These are phyloP conservation scores for Sipha maydis DNA, from an alignment of 2,888 invertebrate genomes.

Conservation along the genomic window DNA sequence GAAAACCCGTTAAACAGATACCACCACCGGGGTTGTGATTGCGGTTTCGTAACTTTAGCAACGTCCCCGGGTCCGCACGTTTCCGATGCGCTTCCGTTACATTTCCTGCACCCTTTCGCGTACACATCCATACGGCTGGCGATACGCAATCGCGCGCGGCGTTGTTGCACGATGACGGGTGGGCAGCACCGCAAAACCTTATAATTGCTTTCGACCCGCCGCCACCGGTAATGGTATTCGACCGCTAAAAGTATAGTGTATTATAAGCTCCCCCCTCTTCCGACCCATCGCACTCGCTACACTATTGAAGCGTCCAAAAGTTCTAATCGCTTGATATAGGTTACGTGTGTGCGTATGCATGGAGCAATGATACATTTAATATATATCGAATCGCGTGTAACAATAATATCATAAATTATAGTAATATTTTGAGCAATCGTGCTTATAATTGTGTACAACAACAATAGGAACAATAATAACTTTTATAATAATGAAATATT, in stretches of 20 bases:
- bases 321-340: no score
- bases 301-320: no score
- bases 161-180: background rate
- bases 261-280: background rate
- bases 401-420: no score
- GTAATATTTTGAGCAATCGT: no score
- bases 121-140: background rate
- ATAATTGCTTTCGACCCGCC: slow-evolving; percentile 31
- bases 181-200: background rate
- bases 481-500: no score
- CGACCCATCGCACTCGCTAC: no score
- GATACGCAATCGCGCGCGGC: background rate
- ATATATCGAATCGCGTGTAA: no score
- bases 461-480: no score
- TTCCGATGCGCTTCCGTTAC: slow-evolving; percentile 12
- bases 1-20: background rate
- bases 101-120: background rate
- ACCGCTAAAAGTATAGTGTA: background rate
- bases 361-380: no score
- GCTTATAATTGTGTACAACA: no score
- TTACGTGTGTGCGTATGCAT: no score
- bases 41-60: slow-evolving; percentile 37
- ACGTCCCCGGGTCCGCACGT: background rate
- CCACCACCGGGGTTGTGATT: background rate
- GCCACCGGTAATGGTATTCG: slow-evolving; percentile 16